These are phyloP conservation scores for Brachystomella parvula DNA, from an alignment of 1,140 invertebrate species.

Conservation along the genomic window DNA sequence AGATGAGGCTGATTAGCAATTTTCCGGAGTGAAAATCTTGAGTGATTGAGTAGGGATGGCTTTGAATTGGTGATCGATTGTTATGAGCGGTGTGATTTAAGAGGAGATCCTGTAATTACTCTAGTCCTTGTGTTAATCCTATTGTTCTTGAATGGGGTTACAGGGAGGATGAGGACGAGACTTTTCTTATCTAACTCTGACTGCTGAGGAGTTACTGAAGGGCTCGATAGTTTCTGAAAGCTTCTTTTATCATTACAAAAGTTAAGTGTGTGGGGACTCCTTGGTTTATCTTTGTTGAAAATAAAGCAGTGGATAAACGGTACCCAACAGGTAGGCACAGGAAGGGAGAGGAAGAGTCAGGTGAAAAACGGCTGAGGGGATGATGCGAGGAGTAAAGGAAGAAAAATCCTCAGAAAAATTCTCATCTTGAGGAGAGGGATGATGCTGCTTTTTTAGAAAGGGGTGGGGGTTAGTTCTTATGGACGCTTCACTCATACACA, in stretches of 20 bases:
- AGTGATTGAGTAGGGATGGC: not conserved
- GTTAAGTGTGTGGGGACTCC: not conserved
- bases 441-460: too few species aligned
- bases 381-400: too few species aligned
- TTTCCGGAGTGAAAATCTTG: not conserved
- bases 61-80: not conserved
- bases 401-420: too few species aligned
- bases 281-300: too few species aligned
- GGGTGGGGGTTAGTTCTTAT: too few species aligned
- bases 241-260: not conserved
- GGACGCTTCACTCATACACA: too few species aligned
- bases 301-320: not conserved
- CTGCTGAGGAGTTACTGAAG: slow-evolving; percentile 13
- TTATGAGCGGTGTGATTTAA: not conserved
- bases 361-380: too few species aligned
- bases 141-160: slow-evolving; percentile 9
- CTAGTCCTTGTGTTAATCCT: not conserved
- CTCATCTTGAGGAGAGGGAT: too few species aligned
- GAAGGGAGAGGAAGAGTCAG: not conserved
- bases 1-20: not conserved
- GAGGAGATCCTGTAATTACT: not conserved
- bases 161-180: too few species aligned
- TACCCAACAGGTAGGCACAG: slow-evolving; percentile 1
- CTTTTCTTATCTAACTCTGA: not conserved
- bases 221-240: not conserved